Evolutionary conservation across 2,888 invertebrate species (phyloP).

Genomic region (Gymnocheta viridis): DNA sequence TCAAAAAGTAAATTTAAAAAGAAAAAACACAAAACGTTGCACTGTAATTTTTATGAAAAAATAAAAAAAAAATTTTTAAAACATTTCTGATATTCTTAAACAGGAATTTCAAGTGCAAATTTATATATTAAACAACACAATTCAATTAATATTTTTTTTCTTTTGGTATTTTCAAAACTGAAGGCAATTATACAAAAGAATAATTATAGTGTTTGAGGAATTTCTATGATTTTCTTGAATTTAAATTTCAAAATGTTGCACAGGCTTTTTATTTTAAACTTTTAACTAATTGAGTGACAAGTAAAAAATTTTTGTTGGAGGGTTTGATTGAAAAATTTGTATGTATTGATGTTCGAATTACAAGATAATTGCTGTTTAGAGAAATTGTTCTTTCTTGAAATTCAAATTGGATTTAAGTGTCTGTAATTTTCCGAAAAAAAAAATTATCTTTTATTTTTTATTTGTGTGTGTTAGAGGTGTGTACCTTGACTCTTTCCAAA

Average conservation of each 20-base stretch:
- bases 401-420: slow-evolving; percentile 8
- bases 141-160: neutral
- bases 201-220: slow-evolving; percentile 2
- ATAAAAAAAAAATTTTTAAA: slow-evolving; percentile 5
- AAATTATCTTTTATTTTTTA: neutral
- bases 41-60: slow-evolving; percentile 21
- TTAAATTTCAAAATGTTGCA: slow-evolving; percentile 53
- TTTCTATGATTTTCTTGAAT: slow-evolving; percentile 25
- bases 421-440: slow-evolving; percentile 19
- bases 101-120: slow-evolving; percentile 45
- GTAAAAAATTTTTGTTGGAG: neutral
- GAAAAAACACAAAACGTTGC: slow-evolving; percentile 38
- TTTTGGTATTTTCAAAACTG: slow-evolving; percentile 4
- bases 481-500: slow-evolving; percentile 99
- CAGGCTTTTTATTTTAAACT: slow-evolving; percentile 20
- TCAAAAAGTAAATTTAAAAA: neutral
- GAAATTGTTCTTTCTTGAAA: slow-evolving; percentile 1
- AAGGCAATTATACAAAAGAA: slow-evolving; percentile 5
- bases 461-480: slow-evolving; percentile 71
- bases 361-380: slow-evolving; percentile 5
- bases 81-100: slow-evolving; percentile 24
- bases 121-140: slow-evolving; percentile 29
- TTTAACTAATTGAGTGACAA: slow-evolving; percentile 17
- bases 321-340: slow-evolving; percentile 2
- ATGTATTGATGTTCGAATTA: too few species aligned